Conservation (phyloP, 30 jellyfish, hydroid and myxozoan genomes). For the Pelagia noctiluca region DNA sequence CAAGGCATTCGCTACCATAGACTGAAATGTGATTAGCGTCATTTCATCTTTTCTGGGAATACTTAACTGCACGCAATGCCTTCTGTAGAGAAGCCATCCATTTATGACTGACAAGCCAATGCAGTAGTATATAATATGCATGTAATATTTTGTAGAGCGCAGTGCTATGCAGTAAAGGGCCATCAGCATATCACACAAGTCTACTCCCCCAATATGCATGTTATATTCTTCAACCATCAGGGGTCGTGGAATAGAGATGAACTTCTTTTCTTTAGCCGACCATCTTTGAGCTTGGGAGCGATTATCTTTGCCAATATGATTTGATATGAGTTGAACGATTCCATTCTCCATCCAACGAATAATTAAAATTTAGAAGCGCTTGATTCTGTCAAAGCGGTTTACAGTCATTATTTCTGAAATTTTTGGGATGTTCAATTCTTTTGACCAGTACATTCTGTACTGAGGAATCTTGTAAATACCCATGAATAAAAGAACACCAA, state of each 20-base stretch:
- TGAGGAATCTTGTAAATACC: slow-evolving; percentile 40
- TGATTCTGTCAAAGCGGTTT: slow-evolving; percentile 23
- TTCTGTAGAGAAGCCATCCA: slow-evolving; percentile 35
- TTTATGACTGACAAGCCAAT: slow-evolving; percentile 8
- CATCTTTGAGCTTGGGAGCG: slow-evolving; percentile 9
- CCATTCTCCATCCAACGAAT: slow-evolving; percentile 1
- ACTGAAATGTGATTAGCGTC: neutral
- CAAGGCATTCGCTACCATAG: slow-evolving; percentile 13
- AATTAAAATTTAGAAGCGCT: slow-evolving; percentile 19
- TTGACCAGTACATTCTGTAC: slow-evolving; percentile 34
- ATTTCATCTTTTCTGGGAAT: neutral
- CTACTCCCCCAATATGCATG: no score
- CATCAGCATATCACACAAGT: slow-evolving; percentile 13
- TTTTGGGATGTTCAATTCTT: slow-evolving; percentile 18
- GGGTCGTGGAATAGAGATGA: slow-evolving; percentile 1
- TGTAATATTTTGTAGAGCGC: slow-evolving; percentile 16
- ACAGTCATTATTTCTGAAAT: slow-evolving; percentile 22
- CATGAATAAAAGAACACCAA: slow-evolving; percentile 22
- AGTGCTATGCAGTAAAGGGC: slow-evolving; percentile 19
- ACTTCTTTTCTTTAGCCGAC: neutral
- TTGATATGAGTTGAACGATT: neutral
- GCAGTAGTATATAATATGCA: slow-evolving; percentile 23
- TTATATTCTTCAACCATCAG: slow-evolving; percentile 6
- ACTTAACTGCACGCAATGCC: slow-evolving; percentile 11
- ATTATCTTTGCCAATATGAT: neutral